phyloP scores from a whole-genome alignment of 2,113 vertebrate species.

The Murina feae region DNA sequence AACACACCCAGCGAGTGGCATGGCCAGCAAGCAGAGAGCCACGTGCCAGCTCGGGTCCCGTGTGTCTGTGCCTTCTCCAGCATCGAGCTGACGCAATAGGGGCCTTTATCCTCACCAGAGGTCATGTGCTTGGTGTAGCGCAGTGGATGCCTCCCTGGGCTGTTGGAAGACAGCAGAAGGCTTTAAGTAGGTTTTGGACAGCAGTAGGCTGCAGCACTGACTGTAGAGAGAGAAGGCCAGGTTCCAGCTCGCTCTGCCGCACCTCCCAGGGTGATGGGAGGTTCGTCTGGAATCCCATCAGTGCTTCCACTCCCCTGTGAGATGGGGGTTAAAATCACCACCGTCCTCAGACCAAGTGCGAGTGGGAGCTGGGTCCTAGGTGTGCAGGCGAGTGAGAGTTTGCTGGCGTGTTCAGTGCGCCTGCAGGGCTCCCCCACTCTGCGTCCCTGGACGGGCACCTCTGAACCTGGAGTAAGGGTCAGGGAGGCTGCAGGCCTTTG shows the following conservation, averaged over 20 bases:
- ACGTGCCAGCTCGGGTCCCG: accelerated
- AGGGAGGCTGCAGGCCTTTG: neutral
- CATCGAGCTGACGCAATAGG: neutral
- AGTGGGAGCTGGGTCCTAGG: neutral
- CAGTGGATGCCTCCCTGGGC: accelerated
- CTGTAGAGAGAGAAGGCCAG: neutral
- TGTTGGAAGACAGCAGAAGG: neutral
- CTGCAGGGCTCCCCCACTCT: neutral
- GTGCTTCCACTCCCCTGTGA: neutral
- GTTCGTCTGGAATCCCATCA: neutral
- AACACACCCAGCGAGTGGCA: neutral
- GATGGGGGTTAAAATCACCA: neutral
- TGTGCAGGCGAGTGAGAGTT: neutral
- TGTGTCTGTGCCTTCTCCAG: neutral
- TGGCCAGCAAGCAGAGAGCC: neutral
- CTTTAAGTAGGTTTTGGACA: neutral
- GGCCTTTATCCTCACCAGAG: neutral
- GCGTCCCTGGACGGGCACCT: neutral
- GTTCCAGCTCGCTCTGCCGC: neutral
- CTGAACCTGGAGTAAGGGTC: neutral
- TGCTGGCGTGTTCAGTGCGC: neutral
- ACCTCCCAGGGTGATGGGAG: neutral
- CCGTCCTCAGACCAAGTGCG: neutral
- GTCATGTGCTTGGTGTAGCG: neutral
- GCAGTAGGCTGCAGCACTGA: neutral